Evolutionary conservation across 2,797 vertebrate genomes (phyloP).

Genomic region (Eulemur mongoz): DNA sequence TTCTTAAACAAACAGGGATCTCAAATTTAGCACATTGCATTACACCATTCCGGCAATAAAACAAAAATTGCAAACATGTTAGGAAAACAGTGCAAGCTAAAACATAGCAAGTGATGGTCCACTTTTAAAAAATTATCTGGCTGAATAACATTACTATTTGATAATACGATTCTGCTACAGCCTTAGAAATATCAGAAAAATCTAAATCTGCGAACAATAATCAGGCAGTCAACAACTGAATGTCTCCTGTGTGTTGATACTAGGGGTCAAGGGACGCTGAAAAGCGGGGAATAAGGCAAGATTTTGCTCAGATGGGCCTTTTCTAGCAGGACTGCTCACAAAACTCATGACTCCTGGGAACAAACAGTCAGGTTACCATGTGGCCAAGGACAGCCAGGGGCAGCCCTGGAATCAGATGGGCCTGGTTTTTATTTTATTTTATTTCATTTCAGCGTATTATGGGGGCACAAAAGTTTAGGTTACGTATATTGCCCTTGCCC

Average conservation of each 20-base stretch:
- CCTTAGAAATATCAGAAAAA: not conserved
- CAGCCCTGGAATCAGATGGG: not conserved
- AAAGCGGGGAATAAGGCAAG: not conserved
- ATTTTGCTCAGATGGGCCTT: not conserved
- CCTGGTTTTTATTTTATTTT: not conserved
- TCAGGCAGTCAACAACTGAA: not conserved
- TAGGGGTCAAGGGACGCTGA: not conserved
- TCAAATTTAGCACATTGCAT: not conserved
- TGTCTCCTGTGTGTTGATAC: not conserved
- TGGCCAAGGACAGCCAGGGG: not conserved
- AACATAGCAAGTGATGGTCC: not conserved
- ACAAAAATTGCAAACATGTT: not conserved
- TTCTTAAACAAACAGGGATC: not conserved
- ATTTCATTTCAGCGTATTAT: no score
- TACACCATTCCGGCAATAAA: not conserved
- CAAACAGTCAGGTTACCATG: not conserved
- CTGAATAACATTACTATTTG: not conserved
- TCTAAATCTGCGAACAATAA: not conserved
- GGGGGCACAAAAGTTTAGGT: no score
- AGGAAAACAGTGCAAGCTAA: slow-evolving; percentile 8
- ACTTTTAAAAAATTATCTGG: not conserved
- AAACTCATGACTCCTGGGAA: not conserved
- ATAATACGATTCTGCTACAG: not conserved
- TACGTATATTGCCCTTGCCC: no score
- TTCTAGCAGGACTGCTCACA: not conserved